Evolutionary conservation across 1,140 invertebrate species (phyloP).

Genomic region (Drosophila navojoa): DNA sequence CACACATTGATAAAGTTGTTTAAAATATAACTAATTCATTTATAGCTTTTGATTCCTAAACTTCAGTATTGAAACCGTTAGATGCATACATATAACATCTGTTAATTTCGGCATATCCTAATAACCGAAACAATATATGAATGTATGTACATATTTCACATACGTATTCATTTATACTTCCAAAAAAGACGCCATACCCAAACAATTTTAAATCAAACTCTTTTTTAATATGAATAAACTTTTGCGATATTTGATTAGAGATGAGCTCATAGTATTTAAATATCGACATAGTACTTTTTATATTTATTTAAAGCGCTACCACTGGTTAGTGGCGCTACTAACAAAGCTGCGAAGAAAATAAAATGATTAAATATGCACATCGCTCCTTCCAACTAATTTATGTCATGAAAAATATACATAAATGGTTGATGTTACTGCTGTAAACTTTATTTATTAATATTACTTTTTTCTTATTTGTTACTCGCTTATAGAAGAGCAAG

Average conservation of each 20-base stretch:
- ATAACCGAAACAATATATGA: too few relatives aligned
- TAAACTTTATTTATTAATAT: neutral
- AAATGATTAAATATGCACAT: neutral
- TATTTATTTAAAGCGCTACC: neutral
- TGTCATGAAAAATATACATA: neutral
- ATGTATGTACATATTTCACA: too few relatives aligned
- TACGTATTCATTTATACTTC: neutral
- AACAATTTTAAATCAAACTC: neutral
- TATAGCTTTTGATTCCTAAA: too few relatives aligned
- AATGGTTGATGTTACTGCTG: neutral
- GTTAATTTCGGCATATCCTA: neutral
- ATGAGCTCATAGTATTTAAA: slow-evolving; percentile 9
- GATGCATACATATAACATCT: neutral
- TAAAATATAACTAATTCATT: too few relatives aligned
- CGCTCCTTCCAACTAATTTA: neutral
- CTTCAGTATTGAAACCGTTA: neutral
- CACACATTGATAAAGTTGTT: neutral
- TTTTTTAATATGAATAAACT: neutral
- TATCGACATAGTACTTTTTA: neutral
- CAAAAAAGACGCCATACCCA: neutral
- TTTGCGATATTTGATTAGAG: slow-evolving; percentile 14
- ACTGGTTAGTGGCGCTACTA: too few relatives aligned
- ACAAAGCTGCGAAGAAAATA: neutral
- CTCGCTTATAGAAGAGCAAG: slow-evolving; percentile 16
- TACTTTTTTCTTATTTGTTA: neutral